Conservation (phyloP, 2,888 invertebrate species). For the Acanthosepion lycidas region DNA sequence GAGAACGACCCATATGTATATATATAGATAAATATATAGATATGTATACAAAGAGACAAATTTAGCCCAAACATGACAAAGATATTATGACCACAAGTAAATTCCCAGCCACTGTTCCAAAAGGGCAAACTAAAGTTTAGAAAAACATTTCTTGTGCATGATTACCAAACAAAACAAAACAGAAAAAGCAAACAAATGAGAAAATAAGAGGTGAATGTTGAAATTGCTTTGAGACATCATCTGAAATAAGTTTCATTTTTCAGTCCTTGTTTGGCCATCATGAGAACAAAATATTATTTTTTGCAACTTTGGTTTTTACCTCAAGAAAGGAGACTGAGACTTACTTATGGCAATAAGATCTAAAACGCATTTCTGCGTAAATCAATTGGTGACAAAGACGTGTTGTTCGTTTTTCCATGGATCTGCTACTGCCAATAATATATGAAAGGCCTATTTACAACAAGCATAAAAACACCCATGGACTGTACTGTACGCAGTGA, state of each 20-base stretch:
- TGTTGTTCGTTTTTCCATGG: slow-evolving; percentile 38
- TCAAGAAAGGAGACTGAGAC: neutral
- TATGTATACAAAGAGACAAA: slow-evolving; percentile 33
- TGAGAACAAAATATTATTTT: neutral
- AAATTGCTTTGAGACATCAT: neutral
- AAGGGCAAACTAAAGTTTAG: neutral
- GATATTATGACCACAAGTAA: slow-evolving; percentile 33
- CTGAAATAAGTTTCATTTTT: neutral
- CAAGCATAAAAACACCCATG: slow-evolving; percentile 47
- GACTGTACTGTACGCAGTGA: slow-evolving; percentile 45
- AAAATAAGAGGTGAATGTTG: neutral
- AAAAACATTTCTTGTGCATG: neutral
- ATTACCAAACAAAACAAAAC: slow-evolving; percentile 21
- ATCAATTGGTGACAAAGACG: slow-evolving; percentile 39
- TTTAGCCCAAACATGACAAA: slow-evolving; percentile 33
- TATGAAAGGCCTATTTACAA: slow-evolving; percentile 46
- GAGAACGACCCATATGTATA: slow-evolving; percentile 33
- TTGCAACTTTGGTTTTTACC: neutral
- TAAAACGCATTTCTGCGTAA: neutral
- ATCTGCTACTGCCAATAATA: slow-evolving; percentile 45
- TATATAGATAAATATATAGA: slow-evolving; percentile 20
- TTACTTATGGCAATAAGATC: slow-evolving; percentile 20
- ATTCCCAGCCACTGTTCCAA: neutral
- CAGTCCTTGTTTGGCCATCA: slow-evolving; percentile 9
- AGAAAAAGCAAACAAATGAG: neutral